Base-by-base conservation (phyloP, 2,797 vertebrate genomes). In the Linurgus olivaceus region DNA sequence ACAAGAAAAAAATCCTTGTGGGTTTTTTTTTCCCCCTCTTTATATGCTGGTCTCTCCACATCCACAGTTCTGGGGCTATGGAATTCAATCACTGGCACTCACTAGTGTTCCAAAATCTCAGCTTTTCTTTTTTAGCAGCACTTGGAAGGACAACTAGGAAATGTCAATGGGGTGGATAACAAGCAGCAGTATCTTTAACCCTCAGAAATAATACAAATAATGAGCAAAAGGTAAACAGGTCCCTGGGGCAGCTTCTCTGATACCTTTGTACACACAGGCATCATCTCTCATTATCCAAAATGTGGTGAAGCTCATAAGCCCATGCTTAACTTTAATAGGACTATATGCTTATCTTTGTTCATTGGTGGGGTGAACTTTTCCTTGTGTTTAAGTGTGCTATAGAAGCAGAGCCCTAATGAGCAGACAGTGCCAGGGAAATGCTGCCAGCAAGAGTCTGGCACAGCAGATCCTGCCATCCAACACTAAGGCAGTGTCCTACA, bases 361-460 rank as follows among this genome's bases (percentile, higher is more conserved):
- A 52, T 51, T 94, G 80, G 57, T 3, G 17, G 48, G 15, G 62
- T 57, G 72, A 93, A 67, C 59, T 66, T 89, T 73, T 59, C 62
- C 76, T 58, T 2, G 11, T 83, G 50, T 74, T 73, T 74, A 79
- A 86, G 67, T 24, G 48, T 74, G 58, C 74, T 94, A 40, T 61
- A 89, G 91, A 96, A 92, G 65, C 70, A 90, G 77, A 92, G 88
- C 71, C 83, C 88, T 96, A 97, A 94, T 92, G 95, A 96, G 95
- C 93, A 90, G 94, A 33, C n/a, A 77, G 93, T 88, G 94, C 95
- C 90, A 92, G 79, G 80, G n/a, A 88, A 95, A 79, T 24, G 57
- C 67, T 95, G 94, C 90, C 96, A 97, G 86, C 72, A 84, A 76
- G 44, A 76, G 44, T 33, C 45, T 93, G 93, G 95, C 92, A 71